Evolutionary conservation across 2,888 invertebrate species (phyloP).

Genomic region (Eucera pruinosa): DNA sequence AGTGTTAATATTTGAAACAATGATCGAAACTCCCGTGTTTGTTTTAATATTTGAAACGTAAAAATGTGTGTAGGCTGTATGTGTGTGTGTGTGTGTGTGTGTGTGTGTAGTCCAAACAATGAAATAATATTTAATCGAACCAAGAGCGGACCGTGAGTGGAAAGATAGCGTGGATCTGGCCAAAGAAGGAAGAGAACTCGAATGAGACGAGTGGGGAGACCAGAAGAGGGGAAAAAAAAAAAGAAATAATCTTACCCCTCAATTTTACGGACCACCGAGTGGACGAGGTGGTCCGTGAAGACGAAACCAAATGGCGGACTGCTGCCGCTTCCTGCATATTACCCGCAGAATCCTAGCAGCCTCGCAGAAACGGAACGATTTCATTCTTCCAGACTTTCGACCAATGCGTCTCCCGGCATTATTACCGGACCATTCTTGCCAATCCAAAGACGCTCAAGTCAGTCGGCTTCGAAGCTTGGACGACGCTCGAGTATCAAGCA

Average conservation of each 20-base stretch:
- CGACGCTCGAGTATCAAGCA: slow-evolving; percentile 36
- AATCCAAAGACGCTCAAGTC: slow-evolving; percentile 31
- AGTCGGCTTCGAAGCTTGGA: neutral
- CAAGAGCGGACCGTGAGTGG: too few species aligned
- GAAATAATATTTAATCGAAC: too few species aligned
- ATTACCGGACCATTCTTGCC: slow-evolving; percentile 44
- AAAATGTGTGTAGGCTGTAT: too few species aligned
- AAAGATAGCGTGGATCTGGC: too few species aligned
- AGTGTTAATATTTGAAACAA: too few species aligned
- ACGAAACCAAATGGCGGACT: slow-evolving; percentile 69
- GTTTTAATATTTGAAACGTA: too few species aligned
- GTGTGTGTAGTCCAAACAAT: too few species aligned
- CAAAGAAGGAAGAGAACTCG: too few species aligned
- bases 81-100: too few species aligned
- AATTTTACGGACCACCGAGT: slow-evolving; percentile 77
- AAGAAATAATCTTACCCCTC: slow-evolving; percentile 74
- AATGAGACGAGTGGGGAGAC: neutral
- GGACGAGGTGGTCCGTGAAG: slow-evolving; percentile 71
- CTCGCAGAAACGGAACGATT: slow-evolving; percentile 38
- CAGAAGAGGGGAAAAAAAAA: slow-evolving; percentile 2
- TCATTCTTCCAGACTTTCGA: slow-evolving; percentile 47
- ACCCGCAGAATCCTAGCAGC: slow-evolving; percentile 45
- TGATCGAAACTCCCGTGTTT: too few species aligned
- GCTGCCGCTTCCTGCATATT: slow-evolving; percentile 60
- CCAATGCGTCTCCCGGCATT: slow-evolving; percentile 6